Percentiles rank a stretch among this genome's conserved stretches.
These are phyloP conservation scores for Drosophila elegans DNA, from an alignment of 1,140 invertebrate genomes.

Conservation along the genomic window DNA sequence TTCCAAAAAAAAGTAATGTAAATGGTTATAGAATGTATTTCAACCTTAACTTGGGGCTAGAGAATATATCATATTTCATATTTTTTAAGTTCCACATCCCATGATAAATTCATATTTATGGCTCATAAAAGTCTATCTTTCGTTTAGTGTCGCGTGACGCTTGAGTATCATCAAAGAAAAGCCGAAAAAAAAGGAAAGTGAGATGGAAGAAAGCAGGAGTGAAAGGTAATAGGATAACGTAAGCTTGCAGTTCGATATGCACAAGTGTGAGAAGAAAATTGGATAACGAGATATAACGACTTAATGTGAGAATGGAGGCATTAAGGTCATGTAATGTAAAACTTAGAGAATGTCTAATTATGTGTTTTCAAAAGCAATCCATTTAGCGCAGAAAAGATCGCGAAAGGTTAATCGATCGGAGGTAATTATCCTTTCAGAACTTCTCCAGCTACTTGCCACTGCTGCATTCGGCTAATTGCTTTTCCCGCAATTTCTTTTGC, in stretches of 20 bases:
- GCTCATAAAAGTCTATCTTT: constrained; percentile 13
- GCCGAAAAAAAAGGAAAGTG: no score
- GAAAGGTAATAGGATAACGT: constrained; percentile 31
- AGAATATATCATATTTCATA: neutral
- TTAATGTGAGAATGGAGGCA: neutral
- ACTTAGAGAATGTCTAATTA: neutral
- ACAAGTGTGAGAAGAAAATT: constrained; percentile 9
- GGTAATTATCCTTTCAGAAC: constrained; percentile 39
- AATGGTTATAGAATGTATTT: no score
- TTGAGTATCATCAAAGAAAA: constrained; percentile 16
- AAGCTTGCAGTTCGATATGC: constrained; percentile 20
- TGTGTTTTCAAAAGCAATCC: constrained; percentile 25
- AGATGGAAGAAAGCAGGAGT: constrained; percentile 1
- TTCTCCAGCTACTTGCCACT: constrained; percentile 15
- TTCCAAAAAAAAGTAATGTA: no score
- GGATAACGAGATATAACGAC: constrained; percentile 17
- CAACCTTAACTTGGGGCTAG: no score
- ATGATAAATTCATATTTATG: constrained; percentile 1
- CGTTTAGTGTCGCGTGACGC: constrained; percentile 8
- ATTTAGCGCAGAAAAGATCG: constrained; percentile 20
- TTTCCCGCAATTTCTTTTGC: constrained; percentile 35
- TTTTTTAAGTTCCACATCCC: neutral
- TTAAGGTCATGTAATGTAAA: neutral
- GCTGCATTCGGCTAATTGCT: constrained; percentile 36
- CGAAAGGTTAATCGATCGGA: constrained; percentile 45